These are phyloP conservation scores for Scytalopus superciliaris DNA, from an alignment of 2,113 vertebrate genomes.

Conservation along the genomic window DNA sequence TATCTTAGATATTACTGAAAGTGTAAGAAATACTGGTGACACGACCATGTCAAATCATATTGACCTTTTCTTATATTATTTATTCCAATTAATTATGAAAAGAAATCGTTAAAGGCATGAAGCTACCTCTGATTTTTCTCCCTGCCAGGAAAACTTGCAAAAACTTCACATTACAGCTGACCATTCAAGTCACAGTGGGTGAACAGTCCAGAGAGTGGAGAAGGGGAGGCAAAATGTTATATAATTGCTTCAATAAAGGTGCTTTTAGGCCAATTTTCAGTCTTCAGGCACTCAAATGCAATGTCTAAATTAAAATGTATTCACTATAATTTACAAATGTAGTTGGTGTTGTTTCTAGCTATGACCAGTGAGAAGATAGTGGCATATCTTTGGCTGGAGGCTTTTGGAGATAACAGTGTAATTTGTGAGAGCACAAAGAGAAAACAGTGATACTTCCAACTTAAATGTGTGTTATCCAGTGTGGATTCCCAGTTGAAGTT, in stretches of 20 bases:
- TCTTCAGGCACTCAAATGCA: not conserved
- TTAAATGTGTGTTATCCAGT: not conserved
- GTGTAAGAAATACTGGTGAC: not conserved
- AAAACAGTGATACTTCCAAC: not conserved
- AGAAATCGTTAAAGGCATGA: not conserved
- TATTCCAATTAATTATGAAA: not conserved
- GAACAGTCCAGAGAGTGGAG: not conserved
- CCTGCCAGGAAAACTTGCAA: not conserved
- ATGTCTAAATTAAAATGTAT: not conserved
- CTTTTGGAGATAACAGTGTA: not conserved
- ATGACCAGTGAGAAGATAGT: not conserved
- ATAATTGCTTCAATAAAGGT: not conserved
- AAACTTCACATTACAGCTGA: not conserved
- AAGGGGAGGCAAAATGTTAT: not conserved
- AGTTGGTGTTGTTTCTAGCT: not conserved
- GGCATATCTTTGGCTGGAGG: not conserved
- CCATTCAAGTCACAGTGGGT: not conserved
- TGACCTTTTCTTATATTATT: not conserved
- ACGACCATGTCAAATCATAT: rapidly evolving
- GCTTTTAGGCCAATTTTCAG: not conserved
- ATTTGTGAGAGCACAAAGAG: not conserved
- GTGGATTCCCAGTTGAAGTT: not conserved
- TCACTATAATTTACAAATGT: not conserved
- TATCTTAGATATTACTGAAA: not conserved
- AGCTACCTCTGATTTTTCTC: not conserved